Conservation (phyloP, 2,888 invertebrate species). For the Scrobipalpa atriplicella region DNA sequence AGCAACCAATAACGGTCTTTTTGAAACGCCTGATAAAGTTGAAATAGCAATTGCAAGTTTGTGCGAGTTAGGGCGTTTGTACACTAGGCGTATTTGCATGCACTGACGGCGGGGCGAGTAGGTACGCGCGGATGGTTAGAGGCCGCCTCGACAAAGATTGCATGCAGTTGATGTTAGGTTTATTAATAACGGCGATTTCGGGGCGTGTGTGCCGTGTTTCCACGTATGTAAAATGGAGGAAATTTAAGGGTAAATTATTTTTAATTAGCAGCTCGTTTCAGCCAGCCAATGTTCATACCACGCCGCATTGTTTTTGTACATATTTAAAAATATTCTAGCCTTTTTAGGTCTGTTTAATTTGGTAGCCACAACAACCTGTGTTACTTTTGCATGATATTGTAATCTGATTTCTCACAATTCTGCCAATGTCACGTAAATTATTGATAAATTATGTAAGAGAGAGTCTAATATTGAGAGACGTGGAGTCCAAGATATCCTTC, state of each 20-base stretch:
- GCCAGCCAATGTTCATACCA: background rate
- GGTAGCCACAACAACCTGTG: too few species aligned
- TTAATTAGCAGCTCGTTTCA: background rate
- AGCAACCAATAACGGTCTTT: background rate
- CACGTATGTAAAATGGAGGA: background rate
- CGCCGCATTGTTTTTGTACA: too few species aligned
- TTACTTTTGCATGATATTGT: too few species aligned
- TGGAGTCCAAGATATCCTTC: too few species aligned
- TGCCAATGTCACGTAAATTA: too few species aligned
- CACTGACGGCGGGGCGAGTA: slow-evolving; percentile 69
- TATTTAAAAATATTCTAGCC: too few species aligned
- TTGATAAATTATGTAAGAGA: too few species aligned
- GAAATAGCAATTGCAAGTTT: background rate
- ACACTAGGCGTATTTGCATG: slow-evolving; percentile 60
- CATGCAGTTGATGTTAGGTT: slow-evolving; percentile 60
- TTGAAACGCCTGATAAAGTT: background rate
- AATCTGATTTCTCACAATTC: too few species aligned
- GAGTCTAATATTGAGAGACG: too few species aligned
- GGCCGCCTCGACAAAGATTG: slow-evolving; percentile 76
- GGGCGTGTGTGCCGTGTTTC: slow-evolving; percentile 28
- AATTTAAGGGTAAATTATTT: background rate
- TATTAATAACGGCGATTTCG: slow-evolving; percentile 75
- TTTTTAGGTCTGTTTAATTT: too few species aligned
- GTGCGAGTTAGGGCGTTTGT: slow-evolving; percentile 35
- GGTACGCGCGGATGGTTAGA: slow-evolving; percentile 74